Evolutionary conservation across 1,140 invertebrate species (phyloP).

Genomic region (Calephelis nemesis): DNA sequence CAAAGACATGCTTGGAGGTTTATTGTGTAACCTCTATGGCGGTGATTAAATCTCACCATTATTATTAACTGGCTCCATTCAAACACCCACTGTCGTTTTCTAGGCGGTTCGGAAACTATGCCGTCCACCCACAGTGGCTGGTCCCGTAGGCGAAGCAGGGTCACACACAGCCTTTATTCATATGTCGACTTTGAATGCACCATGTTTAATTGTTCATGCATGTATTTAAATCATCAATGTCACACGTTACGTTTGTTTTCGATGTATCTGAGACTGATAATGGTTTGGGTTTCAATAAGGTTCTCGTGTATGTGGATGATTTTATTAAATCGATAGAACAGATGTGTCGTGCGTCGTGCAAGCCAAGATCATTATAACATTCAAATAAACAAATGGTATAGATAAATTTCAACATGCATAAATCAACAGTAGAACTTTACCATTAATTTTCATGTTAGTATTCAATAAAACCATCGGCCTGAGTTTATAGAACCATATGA

Average conservation of each 20-base stretch:
- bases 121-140: slow-evolving; percentile 74
- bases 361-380: slow-evolving; percentile 70
- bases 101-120: slow-evolving; percentile 73
- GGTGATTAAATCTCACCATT: slow-evolving; percentile 79
- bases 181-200: slow-evolving; percentile 63
- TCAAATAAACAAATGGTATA: slow-evolving; percentile 48
- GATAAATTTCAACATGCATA: slow-evolving; percentile 56
- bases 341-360: slow-evolving; percentile 58
- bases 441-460: slow-evolving; percentile 77
- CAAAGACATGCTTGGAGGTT: slow-evolving; percentile 66
- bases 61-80: slow-evolving; percentile 78
- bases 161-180: slow-evolving; percentile 72
- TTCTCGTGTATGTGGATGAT: not conserved
- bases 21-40: slow-evolving; percentile 74
- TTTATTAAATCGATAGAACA: slow-evolving; percentile 19
- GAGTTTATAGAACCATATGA: slow-evolving; percentile 48
- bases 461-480: slow-evolving; percentile 74
- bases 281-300: not conserved
- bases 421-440: slow-evolving; percentile 58
- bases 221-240: slow-evolving; percentile 3
- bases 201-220: slow-evolving; percentile 66
- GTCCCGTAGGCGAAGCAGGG: slow-evolving; percentile 77
- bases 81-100: slow-evolving; percentile 76
- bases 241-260: slow-evolving; percentile 1
- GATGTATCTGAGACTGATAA: not conserved